phyloP scores from a whole-genome alignment of 1,140 invertebrate genomes.

The Pseudomyrmex sp. region DNA sequence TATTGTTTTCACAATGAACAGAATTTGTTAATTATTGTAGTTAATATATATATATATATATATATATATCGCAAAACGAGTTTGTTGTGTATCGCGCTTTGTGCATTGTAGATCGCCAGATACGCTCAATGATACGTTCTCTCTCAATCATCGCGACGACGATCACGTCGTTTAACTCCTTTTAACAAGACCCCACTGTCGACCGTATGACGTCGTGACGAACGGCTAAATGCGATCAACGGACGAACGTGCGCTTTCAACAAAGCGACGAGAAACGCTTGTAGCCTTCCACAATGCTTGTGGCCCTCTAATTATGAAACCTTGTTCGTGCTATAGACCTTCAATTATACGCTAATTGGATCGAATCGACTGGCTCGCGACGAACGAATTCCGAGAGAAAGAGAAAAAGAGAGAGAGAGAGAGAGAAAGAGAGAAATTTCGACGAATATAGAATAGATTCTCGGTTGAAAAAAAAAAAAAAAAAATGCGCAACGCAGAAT shows the following conservation, averaged over 20 bases:
- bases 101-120: constrained; percentile 27
- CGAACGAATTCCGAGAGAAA: constrained; percentile 19
- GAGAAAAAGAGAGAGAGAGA: not conserved
- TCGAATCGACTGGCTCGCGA: constrained; percentile 7
- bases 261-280: constrained; percentile 34
- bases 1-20: not conserved
- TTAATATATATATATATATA: too few relatives aligned
- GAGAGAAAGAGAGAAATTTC: not conserved
- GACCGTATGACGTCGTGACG: not conserved
- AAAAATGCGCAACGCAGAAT: not conserved
- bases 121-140: constrained; percentile 1
- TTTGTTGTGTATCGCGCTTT: not conserved
- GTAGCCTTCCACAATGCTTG: constrained; percentile 37
- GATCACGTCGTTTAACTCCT: constrained; percentile 1
- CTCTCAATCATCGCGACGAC: not conserved
- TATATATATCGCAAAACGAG: not conserved
- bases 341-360: constrained; percentile 59
- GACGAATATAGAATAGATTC: not conserved
- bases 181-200: constrained; percentile 24
- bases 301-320: constrained; percentile 57
- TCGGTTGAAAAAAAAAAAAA: not conserved
- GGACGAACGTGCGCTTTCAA: not conserved
- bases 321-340: constrained; percentile 20
- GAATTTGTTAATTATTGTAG: not conserved
- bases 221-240: not conserved